These are phyloP conservation scores for Mycalesis mineus DNA, from an alignment of 2,888 invertebrate genomes.

Conservation along the genomic window DNA sequence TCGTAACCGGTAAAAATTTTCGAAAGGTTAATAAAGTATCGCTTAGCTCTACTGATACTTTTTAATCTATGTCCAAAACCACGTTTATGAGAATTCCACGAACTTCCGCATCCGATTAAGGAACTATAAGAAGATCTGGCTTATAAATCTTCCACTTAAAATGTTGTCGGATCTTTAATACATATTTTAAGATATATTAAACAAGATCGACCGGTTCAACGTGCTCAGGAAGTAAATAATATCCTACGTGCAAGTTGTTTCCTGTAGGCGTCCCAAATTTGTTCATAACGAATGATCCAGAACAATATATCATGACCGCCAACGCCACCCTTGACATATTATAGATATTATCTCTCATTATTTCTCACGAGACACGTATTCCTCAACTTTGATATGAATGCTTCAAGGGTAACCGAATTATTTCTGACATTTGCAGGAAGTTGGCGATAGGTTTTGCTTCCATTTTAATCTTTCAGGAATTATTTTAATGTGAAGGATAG, in stretches of 20 bases:
- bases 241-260: not conserved
- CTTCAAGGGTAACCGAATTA: not conserved
- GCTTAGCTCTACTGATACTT: too few species aligned
- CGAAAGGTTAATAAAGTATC: too few species aligned
- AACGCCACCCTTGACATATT: slow-evolving; percentile 4
- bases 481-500: too few species aligned
- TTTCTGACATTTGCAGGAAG: not conserved
- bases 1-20: too few species aligned
- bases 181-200: not conserved
- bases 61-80: too few species aligned
- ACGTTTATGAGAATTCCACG: not conserved
- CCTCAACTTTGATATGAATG: not conserved
- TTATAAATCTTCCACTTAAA: not conserved
- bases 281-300: not conserved
- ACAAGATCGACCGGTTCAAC: not conserved
- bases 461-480: too few species aligned
- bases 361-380: not conserved
- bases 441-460: too few species aligned
- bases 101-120: not conserved
- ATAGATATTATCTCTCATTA: not conserved
- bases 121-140: not conserved
- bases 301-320: not conserved
- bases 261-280: not conserved
- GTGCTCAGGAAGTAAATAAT: not conserved
- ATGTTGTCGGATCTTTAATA: not conserved